Evolutionary conservation across 1,140 invertebrate genomes (phyloP), one percentile per base, ranked within the genome.

Genomic region (Neocloeon triangulifer): DNA sequence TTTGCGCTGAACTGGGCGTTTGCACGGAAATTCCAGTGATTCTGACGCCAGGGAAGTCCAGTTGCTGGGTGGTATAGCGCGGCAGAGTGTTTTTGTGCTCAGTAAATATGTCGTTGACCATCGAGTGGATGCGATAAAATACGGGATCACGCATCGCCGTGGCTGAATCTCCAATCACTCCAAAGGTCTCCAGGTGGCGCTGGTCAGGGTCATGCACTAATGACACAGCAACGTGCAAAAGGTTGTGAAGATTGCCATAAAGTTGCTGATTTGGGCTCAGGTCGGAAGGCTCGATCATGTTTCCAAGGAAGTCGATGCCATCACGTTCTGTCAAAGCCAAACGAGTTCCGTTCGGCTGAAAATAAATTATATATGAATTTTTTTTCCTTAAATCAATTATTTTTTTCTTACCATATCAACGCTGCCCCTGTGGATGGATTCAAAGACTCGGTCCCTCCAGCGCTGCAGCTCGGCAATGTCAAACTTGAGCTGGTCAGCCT

Each of bases 161-260:
- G 1, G 41, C 37, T 7, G 42, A 38, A 35, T 47, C 47, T 8
- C 38, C 43, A 44, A 52, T 51, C 1, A 42, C 41, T 18, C 48
- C 48, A 8, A 38, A 25, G 16, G 44, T 43, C 37, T 50, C 50
- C 52, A 73, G 52, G 47, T 71, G 66, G 40, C 66, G 60, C 45
- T 66, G 56, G 44, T 75, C 69, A 1, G 74, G 74, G 51, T 80
- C 76, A 39, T 80, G 74, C 20, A 62, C 56, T 37, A 60, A 70
- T 1, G 68, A 63, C 37, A 79, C 62, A 21, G 68, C 58, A 0
- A 71, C 51, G 33, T 69, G 66, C 2, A 73, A 73, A 37, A 67
- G 61, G 48, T 80, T 80, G 44, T 81, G 76, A 31, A 70, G 44
- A 43, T 74, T 64, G n/a, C 76, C 75, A 39, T 80, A 81, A 26